Conservation (phyloP, 2,797 vertebrate genomes). For the Scomberomorus guttatus region DNA sequence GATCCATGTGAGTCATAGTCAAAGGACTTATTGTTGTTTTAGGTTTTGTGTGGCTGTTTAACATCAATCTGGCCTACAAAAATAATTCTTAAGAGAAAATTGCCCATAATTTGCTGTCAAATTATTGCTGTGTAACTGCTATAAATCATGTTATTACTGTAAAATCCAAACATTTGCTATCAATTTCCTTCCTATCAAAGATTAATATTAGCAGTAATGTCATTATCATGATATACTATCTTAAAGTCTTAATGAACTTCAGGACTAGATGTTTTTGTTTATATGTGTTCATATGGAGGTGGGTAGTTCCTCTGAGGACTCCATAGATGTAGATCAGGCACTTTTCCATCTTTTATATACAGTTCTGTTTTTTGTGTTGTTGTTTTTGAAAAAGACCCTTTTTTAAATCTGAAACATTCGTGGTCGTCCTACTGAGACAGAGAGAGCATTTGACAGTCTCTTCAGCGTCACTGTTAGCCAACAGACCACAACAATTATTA, state of each 20-base stretch:
- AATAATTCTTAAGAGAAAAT: constrained; percentile 30
- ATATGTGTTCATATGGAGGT: background rate
- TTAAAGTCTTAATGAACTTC: background rate
- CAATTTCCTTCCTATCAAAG: constrained; percentile 30
- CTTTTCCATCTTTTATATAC: constrained; percentile 31
- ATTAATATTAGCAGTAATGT: constrained; percentile 19
- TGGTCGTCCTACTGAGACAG: constrained; percentile 9
- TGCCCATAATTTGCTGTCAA: constrained; percentile 21
- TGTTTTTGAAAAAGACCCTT: background rate
- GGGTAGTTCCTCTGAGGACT: constrained; percentile 2
- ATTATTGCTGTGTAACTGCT: constrained; percentile 34
- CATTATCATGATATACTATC: background rate
- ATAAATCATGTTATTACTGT: constrained; percentile 20
- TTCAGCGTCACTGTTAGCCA: background rate
- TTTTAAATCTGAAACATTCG: constrained; percentile 41
- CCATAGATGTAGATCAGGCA: constrained; percentile 32
- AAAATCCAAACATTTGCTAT: constrained; percentile 44
- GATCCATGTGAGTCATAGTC: constrained; percentile 32
- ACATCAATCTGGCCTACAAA: constrained; percentile 31
- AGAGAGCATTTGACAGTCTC: background rate
- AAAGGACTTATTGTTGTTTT: constrained; percentile 35
- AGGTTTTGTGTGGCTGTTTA: background rate
- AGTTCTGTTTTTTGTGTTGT: too few relatives aligned
- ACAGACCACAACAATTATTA: constrained; percentile 6
- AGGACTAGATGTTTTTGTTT: background rate